Percentiles rank a stretch among this genome's conserved stretches.
phyloP scores from a whole-genome alignment of 2,113 vertebrate species.

The Ailuropoda melanoleuca region DNA sequence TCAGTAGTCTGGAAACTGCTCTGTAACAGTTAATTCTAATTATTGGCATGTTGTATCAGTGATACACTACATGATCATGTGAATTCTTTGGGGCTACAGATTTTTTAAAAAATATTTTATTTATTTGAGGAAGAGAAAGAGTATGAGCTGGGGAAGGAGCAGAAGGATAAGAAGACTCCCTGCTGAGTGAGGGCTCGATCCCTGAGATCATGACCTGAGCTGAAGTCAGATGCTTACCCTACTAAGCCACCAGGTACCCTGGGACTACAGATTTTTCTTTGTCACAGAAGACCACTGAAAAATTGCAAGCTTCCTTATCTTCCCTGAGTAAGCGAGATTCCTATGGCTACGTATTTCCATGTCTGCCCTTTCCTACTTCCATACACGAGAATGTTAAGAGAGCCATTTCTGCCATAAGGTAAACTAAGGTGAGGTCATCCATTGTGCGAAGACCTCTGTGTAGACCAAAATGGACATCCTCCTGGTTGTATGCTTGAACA shows the following conservation, averaged over 20 bases:
- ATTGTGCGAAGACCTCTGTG: background rate
- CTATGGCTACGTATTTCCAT: background rate
- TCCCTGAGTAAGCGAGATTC: background rate
- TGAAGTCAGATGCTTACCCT: background rate
- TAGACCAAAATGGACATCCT: background rate
- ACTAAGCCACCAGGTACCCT: background rate
- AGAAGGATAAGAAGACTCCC: background rate
- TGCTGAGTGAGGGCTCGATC: background rate
- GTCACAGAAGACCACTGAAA: background rate
- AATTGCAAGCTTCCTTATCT: background rate
- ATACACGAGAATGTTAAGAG: background rate
- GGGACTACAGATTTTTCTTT: background rate
- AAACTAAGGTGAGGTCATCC: background rate
- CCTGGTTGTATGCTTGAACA: background rate
- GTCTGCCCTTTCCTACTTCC: background rate
- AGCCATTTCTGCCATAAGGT: background rate
- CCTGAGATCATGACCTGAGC: background rate
- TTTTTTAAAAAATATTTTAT: background rate
- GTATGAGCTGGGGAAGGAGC: background rate
- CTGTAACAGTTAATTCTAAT: background rate
- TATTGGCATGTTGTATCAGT: background rate
- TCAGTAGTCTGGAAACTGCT: background rate
- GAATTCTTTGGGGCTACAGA: background rate
- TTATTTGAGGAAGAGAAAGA: too few species aligned
- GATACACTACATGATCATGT: background rate